A percentile compares a stretch with the other conserved stretches of the same genome.
Evolutionary conservation across 1,140 invertebrate species (phyloP).

Genomic region (Laupala kohalensis): DNA sequence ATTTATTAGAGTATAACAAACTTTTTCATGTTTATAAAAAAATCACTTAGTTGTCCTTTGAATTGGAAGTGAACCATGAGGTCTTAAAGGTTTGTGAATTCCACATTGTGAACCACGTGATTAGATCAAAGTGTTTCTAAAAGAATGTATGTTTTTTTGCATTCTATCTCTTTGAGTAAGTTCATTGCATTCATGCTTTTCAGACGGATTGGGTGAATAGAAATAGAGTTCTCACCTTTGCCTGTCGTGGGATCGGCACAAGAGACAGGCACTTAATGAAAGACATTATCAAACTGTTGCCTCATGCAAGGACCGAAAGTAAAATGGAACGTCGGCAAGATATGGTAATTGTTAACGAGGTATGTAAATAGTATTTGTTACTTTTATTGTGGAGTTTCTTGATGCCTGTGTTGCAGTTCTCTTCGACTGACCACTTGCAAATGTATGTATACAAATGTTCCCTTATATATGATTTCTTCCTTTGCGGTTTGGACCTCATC

Average conservation of each 20-base stretch:
- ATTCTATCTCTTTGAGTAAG: too few relatives aligned
- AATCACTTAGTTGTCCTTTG: too few relatives aligned
- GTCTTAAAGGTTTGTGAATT: too few relatives aligned
- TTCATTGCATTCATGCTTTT: too few relatives aligned
- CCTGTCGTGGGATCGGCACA: constrained; percentile 79
- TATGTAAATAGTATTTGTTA: constrained; percentile 22
- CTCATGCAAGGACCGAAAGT: constrained; percentile 84
- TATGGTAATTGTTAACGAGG: constrained; percentile 47
- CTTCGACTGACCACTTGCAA: neutral
- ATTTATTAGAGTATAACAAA: too few relatives aligned
- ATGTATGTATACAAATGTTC: neutral
- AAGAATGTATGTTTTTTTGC: too few relatives aligned
- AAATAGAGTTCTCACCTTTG: constrained; percentile 82
- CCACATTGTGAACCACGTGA: too few relatives aligned
- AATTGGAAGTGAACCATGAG: too few relatives aligned
- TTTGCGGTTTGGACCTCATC: neutral
- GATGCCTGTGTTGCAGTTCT: too few relatives aligned
- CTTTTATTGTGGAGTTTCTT: too few relatives aligned
- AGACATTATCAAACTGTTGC: constrained; percentile 83
- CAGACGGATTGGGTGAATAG: constrained; percentile 85
- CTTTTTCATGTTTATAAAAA: too few relatives aligned
- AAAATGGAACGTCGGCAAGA: constrained; percentile 50
- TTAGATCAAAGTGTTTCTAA: too few relatives aligned
- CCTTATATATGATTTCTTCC: neutral
- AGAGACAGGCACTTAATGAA: constrained; percentile 91